Base-by-base conservation (phyloP, 1,140 invertebrate genomes). In the Panagrolaimus sp. region DNA sequence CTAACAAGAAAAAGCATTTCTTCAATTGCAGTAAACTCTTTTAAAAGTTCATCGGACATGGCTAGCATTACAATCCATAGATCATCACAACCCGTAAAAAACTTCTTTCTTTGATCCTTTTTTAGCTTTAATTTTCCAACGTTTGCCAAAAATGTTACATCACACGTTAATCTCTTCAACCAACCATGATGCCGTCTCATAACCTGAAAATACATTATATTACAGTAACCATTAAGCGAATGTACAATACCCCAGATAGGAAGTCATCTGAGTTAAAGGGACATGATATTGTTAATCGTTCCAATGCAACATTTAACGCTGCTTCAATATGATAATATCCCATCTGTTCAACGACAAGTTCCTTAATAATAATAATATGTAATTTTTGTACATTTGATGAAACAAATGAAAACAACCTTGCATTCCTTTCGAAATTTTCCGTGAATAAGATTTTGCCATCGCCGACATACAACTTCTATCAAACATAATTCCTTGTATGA, bases 1-100 rank as follows among this genome's bases (percentile, higher is more conserved):
- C 65, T 67, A 9, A 67, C 65, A n/a, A 51, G 67, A 53, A 69
- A 69, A 8, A 69, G 63, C 20, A 67, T 51, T 14, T 27, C 16
- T 42, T 69, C 67, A 14, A 66, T 66, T 5, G 20, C 45, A 8
- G 16, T 20, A 42, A 69, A 66, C 16, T 42, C 43, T 9, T 65
- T n/a, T 14, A 69, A 53, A n/a, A 69, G 20, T 44, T 46, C 43
- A 5, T 53, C 23, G n/a, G n/a, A n/a, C n/a, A 16, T 14, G 13
- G 42, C 67, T n/a, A 51, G 4, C 42, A 69, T 44, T 14, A 69
- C 63, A 25, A 69, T 42, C 67, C 67, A 69, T 23, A 69, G 20
- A 16, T 65, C 14, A 11, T 69, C 67, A n/a, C 70, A 16, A 0
- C 38, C 44, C 13, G 31, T 48, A 42, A 69, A 69, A 23, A n/a